Evolutionary conservation across 2,888 invertebrate genomes (phyloP), one percentile per base, ranked within the genome.

Genomic region (Venustoraphidia nigricollis): DNA sequence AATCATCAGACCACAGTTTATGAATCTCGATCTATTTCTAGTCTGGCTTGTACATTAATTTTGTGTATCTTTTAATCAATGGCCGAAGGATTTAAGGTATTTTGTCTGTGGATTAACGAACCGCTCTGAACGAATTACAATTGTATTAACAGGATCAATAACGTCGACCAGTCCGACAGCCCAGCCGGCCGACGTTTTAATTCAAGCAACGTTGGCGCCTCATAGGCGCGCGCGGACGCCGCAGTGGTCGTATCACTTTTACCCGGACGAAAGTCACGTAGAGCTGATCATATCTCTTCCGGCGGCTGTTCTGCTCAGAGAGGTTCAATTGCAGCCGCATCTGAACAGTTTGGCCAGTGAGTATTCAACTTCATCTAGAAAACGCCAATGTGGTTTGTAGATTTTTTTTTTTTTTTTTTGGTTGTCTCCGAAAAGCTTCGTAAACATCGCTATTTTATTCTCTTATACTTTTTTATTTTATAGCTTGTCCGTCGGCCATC

Each of bases 161-260:
- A 75, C 81, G 13, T 87, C 86, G 58, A 79, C 81, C 56, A 87
- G 85, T 66, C 84, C 87, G 2, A 87, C 89, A 4, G 89, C 91
- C 8, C 90, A 91, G 61, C 83, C 91, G 1, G 87, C 93, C 1
- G 91, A 92, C 65, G 84, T 90, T 51, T 72, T 95, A 37, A 84
- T 95, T 54, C 83, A 88, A 62, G 79, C 83, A 46, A 77, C 81
- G 2, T 76, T 77, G 54, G 83, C 88, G 0, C 83, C 90, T 3
- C 86, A 88, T 60, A 74, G 91, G 40, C 72, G 94, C 39, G 87
- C 91, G 17, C 76, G 93, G 50, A 86, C 89, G 2, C 87, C 94
- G 5, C 85, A 92, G n/a, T 95, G 94, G 94, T 86, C 88, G 35
- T 93, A 94, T 69, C 90, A 94, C 70, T 95, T 92, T 70, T 92